Evolutionary conservation across 2,113 vertebrate species (phyloP).

Genomic region (Myrmophylax atrothorax): DNA sequence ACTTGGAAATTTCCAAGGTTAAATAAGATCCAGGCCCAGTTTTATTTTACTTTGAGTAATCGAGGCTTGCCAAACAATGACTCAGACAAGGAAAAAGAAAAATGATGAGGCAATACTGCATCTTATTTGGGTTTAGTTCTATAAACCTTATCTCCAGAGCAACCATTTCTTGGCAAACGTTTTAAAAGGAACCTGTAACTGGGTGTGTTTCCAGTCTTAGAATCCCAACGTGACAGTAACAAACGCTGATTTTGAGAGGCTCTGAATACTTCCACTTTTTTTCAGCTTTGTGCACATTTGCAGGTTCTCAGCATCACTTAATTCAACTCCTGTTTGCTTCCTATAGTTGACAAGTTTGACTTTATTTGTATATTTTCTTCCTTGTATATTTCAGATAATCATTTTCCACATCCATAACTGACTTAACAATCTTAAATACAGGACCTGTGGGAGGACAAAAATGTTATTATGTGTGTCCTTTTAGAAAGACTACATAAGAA

Average conservation of each 20-base stretch:
- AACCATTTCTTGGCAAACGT: neutral
- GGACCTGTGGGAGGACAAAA: neutral
- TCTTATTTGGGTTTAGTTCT: neutral
- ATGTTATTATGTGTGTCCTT: neutral
- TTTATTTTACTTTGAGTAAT: conserved; percentile 30
- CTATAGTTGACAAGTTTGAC: neutral
- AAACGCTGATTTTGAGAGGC: neutral
- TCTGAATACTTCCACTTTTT: neutral
- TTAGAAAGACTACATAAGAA: neutral
- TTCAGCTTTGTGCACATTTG: neutral
- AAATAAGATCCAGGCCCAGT: neutral
- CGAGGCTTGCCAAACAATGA: conserved; percentile 38
- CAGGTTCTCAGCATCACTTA: neutral
- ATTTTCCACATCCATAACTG: neutral
- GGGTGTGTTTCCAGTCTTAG: conserved; percentile 8
- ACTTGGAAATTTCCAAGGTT: neutral
- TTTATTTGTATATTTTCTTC: neutral
- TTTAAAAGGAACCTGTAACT: neutral
- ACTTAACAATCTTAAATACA: neutral
- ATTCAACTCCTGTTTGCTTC: neutral
- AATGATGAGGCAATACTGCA: neutral
- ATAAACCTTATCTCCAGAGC: conserved; percentile 35
- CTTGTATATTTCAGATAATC: neutral
- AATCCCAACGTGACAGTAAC: neutral
- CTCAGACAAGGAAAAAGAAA: conserved; percentile 57